A percentile compares a stretch with the other conserved stretches of the same genome.
Evolutionary conservation across 2,113 vertebrate genomes (phyloP).

Genomic region (Donacobius atricapilla): DNA sequence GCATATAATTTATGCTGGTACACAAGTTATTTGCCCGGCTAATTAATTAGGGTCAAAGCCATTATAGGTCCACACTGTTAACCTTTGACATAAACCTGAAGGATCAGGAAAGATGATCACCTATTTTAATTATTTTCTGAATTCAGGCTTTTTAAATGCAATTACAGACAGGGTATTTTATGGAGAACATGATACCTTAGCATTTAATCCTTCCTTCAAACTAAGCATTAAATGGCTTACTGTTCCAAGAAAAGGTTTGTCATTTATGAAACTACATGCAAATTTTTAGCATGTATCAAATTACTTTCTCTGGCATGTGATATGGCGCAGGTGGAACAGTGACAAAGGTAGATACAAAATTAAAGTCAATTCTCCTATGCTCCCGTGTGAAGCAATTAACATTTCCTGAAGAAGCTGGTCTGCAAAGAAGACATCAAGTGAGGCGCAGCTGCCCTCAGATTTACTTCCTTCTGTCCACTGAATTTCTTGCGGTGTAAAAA

Average conservation of each 20-base stretch:
- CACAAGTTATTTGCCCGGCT: neutral
- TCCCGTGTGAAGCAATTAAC: neutral
- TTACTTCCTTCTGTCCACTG: neutral
- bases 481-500: neutral
- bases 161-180: neutral
- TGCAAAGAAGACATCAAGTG: neutral
- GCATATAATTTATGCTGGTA: neutral
- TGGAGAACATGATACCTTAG: neutral
- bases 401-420: neutral
- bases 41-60: constrained; percentile 29
- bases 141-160: neutral
- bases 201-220: neutral
- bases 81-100: constrained; percentile 17
- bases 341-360: neutral
- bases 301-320: neutral
- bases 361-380: neutral
- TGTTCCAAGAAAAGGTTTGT: neutral
- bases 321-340: neutral
- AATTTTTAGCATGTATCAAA: neutral
- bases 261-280: neutral
- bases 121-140: constrained; percentile 13
- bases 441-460: neutral
- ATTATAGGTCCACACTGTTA: neutral
- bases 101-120: neutral
- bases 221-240: neutral